Evolutionary conservation across 1,140 invertebrate species (phyloP).

Genomic region (Micrasema longulum): DNA sequence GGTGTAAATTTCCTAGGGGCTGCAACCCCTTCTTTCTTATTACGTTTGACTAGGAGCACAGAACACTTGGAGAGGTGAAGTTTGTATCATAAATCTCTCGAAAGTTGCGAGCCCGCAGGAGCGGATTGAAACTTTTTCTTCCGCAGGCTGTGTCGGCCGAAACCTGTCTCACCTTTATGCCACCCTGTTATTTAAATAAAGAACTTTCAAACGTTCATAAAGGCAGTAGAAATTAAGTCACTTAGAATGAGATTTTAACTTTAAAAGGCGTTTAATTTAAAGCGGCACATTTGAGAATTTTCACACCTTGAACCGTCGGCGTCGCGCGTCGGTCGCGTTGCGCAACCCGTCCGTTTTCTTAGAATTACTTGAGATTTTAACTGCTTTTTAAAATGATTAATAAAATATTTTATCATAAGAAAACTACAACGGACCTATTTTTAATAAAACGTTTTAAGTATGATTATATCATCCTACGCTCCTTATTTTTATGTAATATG

Average conservation of each 20-base stretch:
- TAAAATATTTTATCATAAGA: too few species aligned
- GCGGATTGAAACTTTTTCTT: slow-evolving; percentile 54
- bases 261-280: background rate
- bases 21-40: slow-evolving; percentile 51
- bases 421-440: too few species aligned
- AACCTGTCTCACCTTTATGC: slow-evolving; percentile 37
- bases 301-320: too few species aligned
- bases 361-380: too few species aligned
- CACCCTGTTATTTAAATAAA: slow-evolving; percentile 27
- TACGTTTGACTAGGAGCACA: slow-evolving; percentile 53
- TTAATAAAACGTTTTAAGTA: too few species aligned
- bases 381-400: too few species aligned
- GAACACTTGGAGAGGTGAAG: slow-evolving; percentile 52
- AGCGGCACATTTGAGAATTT: too few species aligned
- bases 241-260: background rate
- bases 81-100: slow-evolving; percentile 55
- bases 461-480: too few species aligned
- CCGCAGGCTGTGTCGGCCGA: slow-evolving; percentile 40
- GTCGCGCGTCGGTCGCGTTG: background rate
- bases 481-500: too few species aligned
- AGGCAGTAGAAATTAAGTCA: slow-evolving; percentile 6
- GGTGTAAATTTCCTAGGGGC: slow-evolving; percentile 52
- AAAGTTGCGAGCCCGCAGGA: slow-evolving; percentile 53
- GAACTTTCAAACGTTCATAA: slow-evolving; percentile 10
- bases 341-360: too few species aligned